These are phyloP conservation scores for Columba guinea DNA, from an alignment of 2,797 vertebrate genomes.

Conservation along the genomic window DNA sequence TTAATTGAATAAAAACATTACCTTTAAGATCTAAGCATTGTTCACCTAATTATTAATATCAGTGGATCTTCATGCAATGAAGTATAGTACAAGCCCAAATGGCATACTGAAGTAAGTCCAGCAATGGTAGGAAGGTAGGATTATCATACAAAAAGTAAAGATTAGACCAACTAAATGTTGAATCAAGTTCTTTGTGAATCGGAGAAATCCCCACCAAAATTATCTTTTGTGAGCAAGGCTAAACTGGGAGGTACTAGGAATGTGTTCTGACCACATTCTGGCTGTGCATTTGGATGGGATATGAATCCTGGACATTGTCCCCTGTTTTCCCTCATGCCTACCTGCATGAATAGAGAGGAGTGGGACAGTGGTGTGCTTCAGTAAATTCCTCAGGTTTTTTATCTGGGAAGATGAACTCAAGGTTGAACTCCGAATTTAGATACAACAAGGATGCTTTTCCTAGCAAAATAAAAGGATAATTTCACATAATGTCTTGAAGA, in stretches of 20 bases:
- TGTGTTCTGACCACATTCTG: not conserved
- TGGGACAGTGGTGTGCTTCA: not conserved
- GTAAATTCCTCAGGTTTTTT: not conserved
- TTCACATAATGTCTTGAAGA: not conserved
- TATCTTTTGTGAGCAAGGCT: not conserved
- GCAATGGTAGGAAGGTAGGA: not conserved
- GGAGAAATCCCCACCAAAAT: not conserved
- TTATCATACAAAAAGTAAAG: not conserved
- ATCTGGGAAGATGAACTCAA: not conserved
- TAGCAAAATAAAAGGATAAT: not conserved
- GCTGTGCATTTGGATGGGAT: not conserved
- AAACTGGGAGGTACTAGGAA: not conserved
- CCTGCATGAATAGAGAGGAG: not conserved
- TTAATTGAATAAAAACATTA: not conserved
- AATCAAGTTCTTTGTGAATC: not conserved
- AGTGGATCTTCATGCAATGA: not conserved
- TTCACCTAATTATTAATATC: not conserved
- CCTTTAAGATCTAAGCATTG: not conserved
- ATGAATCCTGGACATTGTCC: not conserved
- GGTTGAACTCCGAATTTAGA: not conserved
- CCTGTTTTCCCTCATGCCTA: not conserved
- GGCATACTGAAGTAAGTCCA: not conserved
- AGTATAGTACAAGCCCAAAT: not conserved
- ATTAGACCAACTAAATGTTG: not conserved
- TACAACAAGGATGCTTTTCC: not conserved